Evolutionary conservation across 2,797 vertebrate species (phyloP), one percentile per base, ranked within the genome.

Genomic region (Gymnothorax reevesii): DNA sequence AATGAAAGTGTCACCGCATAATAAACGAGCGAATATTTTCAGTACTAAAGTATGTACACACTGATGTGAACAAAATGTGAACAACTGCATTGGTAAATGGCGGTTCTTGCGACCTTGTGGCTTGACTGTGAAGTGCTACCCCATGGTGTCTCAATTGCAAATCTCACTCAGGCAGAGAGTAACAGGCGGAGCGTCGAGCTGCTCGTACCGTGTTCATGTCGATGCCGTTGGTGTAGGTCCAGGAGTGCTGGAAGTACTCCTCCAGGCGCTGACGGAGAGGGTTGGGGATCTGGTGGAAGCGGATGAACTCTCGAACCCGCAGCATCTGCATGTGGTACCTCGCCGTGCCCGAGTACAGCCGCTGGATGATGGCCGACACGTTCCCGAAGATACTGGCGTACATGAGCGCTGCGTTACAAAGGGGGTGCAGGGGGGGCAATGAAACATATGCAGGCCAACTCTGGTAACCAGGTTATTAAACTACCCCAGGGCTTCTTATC

Each of bases 351-450:
- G 99, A 99, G 93, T 99, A 99, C 17, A 99, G 95, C 89, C 99
- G 95, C 96, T 99, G 99, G 95, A 99, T 99, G 95, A 99, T 99
- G 95, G 99, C 99, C 69, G 99, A 99, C 77, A 99, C 99, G 4
- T 99, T 99, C 85, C 99, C 99, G 92, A 99, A 99, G 94, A 99
- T 99, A 91, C 99, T 99, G 93, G 99, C 99, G 7, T 99, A 99
- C 99, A 99, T 99, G 90, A 99, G 93, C 82, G 99, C 99, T 99
- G 94, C 82, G 95, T 95, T 88, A 90, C 89, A 95, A 83, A 92
- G 88, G 88, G 52, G 92, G 87, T 88, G 59, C 27, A 83, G 82
- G n/a, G 57, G 62, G 17, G 66, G 10, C 22, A 69, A n/a, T 22
- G 20, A 52, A 52, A 25, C 1, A 13, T 52, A 1, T 52, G 22